Percentiles rank a stretch among this genome's conserved stretches.
Evolutionary conservation across 2,113 vertebrate genomes (phyloP).

Genomic region (Oxyruncus cristatus): DNA sequence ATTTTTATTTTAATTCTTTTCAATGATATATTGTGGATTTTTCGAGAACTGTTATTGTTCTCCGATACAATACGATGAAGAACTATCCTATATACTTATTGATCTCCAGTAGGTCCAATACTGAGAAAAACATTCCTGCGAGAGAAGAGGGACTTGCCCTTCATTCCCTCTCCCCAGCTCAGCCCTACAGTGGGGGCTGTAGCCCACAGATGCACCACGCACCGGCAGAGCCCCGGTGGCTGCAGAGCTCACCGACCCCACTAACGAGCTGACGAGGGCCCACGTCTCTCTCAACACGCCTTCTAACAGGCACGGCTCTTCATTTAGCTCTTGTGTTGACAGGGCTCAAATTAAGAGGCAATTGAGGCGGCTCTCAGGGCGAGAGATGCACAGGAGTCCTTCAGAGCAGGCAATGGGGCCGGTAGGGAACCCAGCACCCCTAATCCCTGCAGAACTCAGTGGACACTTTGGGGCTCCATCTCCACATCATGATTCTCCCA

Average conservation of each 20-base stretch:
- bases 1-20: background rate
- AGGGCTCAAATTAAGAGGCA: constrained; percentile 27
- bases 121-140: background rate
- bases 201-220: background rate
- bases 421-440: background rate
- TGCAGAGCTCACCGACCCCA: background rate
- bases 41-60: background rate
- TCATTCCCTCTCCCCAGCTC: background rate
- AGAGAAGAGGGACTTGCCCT: background rate
- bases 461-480: background rate
- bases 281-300: background rate
- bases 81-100: background rate
- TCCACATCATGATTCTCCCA: background rate
- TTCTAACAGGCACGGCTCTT: background rate
- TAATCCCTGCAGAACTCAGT: background rate
- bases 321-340: background rate
- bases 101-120: background rate
- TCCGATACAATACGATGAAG: background rate
- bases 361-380: background rate
- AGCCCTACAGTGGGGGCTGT: accelerated
- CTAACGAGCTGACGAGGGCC: background rate
- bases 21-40: background rate
- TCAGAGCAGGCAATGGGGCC: background rate
- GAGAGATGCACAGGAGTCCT: accelerated
- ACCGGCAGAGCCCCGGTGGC: background rate